phyloP scores from a whole-genome alignment of 92 coral and sea anemone genomes.

The Epizoanthus ramosus region DNA sequence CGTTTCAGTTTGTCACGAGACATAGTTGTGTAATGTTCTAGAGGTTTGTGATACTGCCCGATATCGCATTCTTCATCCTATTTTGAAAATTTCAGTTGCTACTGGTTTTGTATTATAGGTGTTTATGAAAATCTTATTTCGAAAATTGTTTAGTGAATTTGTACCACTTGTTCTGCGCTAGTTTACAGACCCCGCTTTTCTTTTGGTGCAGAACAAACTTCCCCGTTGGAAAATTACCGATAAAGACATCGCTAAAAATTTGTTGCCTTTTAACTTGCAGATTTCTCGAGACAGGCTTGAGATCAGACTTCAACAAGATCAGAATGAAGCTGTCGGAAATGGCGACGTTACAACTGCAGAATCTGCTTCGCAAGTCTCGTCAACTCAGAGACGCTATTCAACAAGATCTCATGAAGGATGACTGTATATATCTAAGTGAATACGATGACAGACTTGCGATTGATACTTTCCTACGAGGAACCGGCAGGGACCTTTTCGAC shows the following conservation, averaged over 20 bases:
- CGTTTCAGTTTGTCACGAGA: neutral
- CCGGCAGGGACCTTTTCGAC: slow-evolving; percentile 65
- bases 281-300: slow-evolving; percentile 93
- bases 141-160: neutral
- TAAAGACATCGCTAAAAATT: neutral
- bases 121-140: neutral
- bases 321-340: slow-evolving; percentile 95
- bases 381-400: slow-evolving; percentile 91
- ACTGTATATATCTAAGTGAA: slow-evolving; percentile 93
- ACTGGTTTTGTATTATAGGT: neutral
- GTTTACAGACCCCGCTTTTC: neutral
- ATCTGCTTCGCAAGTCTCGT: slow-evolving; percentile 88
- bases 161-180: too few relatives aligned
- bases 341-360: slow-evolving; percentile 86
- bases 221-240: neutral
- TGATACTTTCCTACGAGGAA: slow-evolving; percentile 67
- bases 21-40: neutral
- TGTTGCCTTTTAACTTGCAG: slow-evolving; percentile 53
- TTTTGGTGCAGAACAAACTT: neutral
- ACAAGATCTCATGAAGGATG: slow-evolving; percentile 91
- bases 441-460: slow-evolving; percentile 83
- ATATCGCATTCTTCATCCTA: neutral
- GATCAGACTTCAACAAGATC: slow-evolving; percentile 98
- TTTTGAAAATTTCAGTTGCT: neutral
- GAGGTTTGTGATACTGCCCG: slow-evolving; percentile 1